These are phyloP conservation scores for Ophion ventricosus DNA, from an alignment of 2,888 invertebrate genomes.

Conservation along the genomic window DNA sequence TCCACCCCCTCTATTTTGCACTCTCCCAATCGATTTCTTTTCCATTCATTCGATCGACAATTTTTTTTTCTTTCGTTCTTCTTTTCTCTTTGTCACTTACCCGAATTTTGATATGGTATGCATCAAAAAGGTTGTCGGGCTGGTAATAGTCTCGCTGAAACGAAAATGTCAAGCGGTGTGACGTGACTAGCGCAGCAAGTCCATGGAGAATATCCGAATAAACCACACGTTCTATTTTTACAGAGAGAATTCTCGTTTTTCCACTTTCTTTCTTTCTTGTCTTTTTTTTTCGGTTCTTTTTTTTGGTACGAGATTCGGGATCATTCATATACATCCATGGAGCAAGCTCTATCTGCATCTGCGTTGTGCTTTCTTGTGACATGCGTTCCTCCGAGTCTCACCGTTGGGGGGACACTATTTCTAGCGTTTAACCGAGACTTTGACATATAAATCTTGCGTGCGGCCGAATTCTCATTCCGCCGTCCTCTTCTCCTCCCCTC, in stretches of 20 bases:
- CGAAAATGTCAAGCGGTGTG: conserved; percentile 84
- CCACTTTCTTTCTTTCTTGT: conserved; percentile 2
- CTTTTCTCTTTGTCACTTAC: conserved; percentile 86
- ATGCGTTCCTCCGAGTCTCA: conserved; percentile 27
- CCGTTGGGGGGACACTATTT: conserved; percentile 36
- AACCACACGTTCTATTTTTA: conserved; percentile 47
- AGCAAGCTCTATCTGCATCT: conserved; percentile 57
- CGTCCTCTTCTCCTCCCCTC: neutral
- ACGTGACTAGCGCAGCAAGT: conserved; percentile 78
- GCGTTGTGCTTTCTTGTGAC: conserved; percentile 38
- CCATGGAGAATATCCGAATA: conserved; percentile 59
- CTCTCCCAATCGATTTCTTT: conserved; percentile 51
- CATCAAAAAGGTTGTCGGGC: conserved; percentile 89
- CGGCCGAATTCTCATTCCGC: conserved; percentile 18
- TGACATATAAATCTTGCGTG: conserved; percentile 24
- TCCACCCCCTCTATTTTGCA: conserved; percentile 68
- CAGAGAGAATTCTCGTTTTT: neutral
- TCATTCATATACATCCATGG: conserved; percentile 61
- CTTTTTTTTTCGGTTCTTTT: conserved; percentile 9
- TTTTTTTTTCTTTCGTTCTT: conserved; percentile 61
- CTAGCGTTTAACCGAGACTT: conserved; percentile 36
- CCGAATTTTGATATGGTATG: conserved; percentile 90
- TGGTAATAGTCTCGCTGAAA: conserved; percentile 89
- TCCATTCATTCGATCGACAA: conserved; percentile 59
- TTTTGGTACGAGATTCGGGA: conserved; percentile 11